Conservation (phyloP, 2,888 invertebrate species). For the Thereva nobilitata region DNA sequence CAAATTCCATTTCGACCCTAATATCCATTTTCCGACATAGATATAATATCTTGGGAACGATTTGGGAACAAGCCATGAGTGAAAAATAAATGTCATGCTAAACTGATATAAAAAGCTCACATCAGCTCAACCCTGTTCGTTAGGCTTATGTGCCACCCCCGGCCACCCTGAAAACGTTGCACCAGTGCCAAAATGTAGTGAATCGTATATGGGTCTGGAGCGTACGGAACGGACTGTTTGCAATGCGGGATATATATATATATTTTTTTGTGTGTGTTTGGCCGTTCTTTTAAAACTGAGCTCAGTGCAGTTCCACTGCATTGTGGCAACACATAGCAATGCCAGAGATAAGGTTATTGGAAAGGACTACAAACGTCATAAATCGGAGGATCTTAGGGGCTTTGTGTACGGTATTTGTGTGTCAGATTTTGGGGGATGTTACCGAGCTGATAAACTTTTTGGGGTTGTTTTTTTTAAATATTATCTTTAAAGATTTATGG, state of each 20-base stretch:
- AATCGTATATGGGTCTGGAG: too few relatives aligned
- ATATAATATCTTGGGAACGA: constrained; percentile 34
- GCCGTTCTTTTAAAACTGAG: too few relatives aligned
- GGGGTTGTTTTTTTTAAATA: too few relatives aligned
- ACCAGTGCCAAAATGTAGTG: neutral
- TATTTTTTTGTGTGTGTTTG: neutral
- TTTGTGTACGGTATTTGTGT: neutral
- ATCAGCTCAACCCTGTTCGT: neutral
- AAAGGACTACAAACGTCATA: constrained; percentile 21
- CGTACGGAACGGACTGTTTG: too few relatives aligned
- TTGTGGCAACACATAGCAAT: constrained; percentile 2
- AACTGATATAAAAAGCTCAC: constrained; percentile 30
- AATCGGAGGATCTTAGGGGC: constrained; percentile 8
- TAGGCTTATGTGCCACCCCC: neutral
- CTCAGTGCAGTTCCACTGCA: neutral
- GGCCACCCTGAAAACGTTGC: neutral
- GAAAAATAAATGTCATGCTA: constrained; percentile 39
- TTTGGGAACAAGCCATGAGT: constrained; percentile 40
- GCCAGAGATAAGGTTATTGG: constrained; percentile 24
- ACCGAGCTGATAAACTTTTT: too few relatives aligned
- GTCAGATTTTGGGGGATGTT: too few relatives aligned
- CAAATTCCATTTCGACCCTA: constrained; percentile 37
- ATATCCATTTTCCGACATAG: constrained; percentile 15
- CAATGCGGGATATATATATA: too few relatives aligned
- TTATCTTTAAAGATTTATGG: too few relatives aligned